phyloP scores from a whole-genome alignment of 2,797 vertebrate species.

The Balearica regulorum region DNA sequence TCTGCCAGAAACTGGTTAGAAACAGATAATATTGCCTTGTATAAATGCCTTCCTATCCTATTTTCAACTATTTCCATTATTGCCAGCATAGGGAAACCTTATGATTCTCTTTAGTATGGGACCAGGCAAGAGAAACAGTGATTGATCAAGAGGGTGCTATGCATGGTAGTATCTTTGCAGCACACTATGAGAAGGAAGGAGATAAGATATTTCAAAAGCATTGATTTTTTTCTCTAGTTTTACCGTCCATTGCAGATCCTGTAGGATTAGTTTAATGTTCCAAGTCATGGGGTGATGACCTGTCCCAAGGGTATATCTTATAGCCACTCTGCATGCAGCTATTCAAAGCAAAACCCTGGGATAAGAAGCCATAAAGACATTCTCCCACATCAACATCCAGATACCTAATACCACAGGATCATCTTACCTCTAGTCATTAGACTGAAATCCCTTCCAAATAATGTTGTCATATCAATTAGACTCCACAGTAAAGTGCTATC shows the following conservation, averaged over 20 bases:
- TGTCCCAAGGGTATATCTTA: neutral
- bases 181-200: neutral
- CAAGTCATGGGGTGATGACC: neutral
- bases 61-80: neutral
- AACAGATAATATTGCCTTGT: neutral
- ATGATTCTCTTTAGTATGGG: accelerated
- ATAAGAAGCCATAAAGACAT: neutral
- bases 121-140: neutral
- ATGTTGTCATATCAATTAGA: neutral
- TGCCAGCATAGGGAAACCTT: neutral
- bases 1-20: neutral
- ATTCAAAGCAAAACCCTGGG: neutral
- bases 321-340: neutral
- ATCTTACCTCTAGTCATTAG: neutral
- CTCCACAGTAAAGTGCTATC: neutral
- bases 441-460: neutral
- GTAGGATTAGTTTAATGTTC: neutral
- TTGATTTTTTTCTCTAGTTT: neutral
- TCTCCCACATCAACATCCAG: neutral
- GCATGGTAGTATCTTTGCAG: neutral
- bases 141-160: neutral
- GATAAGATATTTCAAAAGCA: neutral
- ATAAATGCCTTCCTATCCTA: neutral
- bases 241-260: neutral
- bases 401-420: neutral